phyloP scores from a whole-genome alignment of 2,888 invertebrate species.

The Galerucella nymphaeae region DNA sequence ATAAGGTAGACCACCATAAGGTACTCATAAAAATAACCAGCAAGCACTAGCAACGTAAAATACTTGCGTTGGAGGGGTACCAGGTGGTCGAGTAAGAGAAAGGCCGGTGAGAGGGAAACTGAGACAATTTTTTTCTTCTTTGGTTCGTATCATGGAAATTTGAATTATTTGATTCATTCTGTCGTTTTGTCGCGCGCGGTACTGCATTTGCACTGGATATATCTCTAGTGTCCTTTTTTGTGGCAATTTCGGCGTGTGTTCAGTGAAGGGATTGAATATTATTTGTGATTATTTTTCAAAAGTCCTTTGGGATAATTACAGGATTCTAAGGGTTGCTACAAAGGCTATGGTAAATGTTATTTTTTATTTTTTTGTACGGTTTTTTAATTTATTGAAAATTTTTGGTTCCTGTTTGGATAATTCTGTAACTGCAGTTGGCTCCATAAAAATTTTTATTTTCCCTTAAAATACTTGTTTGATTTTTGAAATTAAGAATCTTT shows the following conservation, averaged over 20 bases:
- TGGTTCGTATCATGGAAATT: constrained; percentile 29
- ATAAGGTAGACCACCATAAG: not conserved
- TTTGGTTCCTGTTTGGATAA: too few species aligned
- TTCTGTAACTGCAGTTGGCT: too few species aligned
- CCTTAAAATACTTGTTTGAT: too few species aligned
- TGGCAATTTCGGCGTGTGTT: constrained; percentile 15
- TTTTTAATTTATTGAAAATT: too few species aligned
- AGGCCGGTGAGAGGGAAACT: constrained; percentile 50
- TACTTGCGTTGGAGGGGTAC: constrained; percentile 25
- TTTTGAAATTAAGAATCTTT: too few species aligned
- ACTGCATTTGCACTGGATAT: constrained; percentile 8
- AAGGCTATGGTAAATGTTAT: constrained; percentile 17
- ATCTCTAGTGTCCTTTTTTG: constrained; percentile 10
- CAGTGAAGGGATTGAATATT: not conserved
- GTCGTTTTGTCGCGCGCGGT: constrained; percentile 31
- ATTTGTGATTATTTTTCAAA: not conserved
- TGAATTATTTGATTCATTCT: constrained; percentile 28
- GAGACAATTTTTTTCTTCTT: constrained; percentile 43
- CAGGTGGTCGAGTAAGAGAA: constrained; percentile 40
- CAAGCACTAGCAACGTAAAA: constrained; percentile 15
- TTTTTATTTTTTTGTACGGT: not conserved
- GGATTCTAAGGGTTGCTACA: not conserved
- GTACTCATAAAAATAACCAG: constrained; percentile 4
- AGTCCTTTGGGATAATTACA: not conserved
- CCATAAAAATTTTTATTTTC: too few species aligned